These are phyloP conservation scores for Tortrix viridana DNA, from an alignment of 2,888 invertebrate genomes.

Conservation along the genomic window DNA sequence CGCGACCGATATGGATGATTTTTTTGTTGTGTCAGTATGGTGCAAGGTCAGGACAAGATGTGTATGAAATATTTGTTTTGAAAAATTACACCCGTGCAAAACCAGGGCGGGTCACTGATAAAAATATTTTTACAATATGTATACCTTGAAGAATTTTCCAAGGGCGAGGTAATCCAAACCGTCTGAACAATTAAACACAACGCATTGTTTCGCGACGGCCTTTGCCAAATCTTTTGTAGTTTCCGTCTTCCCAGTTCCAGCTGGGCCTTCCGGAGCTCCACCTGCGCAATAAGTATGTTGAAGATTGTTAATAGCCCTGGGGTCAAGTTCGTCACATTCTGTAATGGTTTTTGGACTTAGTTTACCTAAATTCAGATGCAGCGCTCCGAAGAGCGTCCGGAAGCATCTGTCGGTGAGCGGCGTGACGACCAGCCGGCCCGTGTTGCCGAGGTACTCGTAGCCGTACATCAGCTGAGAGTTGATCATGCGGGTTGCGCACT, in stretches of 20 bases:
- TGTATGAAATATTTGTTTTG: no score
- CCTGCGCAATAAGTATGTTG: slow-evolving; percentile 65
- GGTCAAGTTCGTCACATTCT: neutral
- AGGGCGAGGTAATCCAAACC: slow-evolving; percentile 96
- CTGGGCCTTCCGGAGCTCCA: slow-evolving; percentile 93
- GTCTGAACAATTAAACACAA: slow-evolving; percentile 98
- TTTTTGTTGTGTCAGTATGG: no score
- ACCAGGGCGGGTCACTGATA: no score
- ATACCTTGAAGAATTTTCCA: slow-evolving; percentile 95
- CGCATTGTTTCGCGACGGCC: slow-evolving; percentile 97
- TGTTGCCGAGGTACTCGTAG: slow-evolving; percentile 97
- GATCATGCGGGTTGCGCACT: slow-evolving; percentile 92
- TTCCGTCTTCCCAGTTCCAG: slow-evolving; percentile 95
- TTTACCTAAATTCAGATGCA: slow-evolving; percentile 91
- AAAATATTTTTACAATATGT: no score
- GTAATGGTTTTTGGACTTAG: neutral
- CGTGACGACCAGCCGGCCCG: slow-evolving; percentile 94
- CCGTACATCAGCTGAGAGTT: slow-evolving; percentile 95
- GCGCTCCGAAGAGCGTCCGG: slow-evolving; percentile 95
- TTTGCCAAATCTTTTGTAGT: slow-evolving; percentile 98
- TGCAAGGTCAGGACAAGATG: no score
- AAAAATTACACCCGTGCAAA: no score
- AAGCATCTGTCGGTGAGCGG: slow-evolving; percentile 97
- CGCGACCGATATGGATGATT: no score
- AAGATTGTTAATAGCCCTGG: no score